Evolutionary conservation across 2,888 invertebrate species (phyloP), one percentile per base, ranked within the genome.

Genomic region (Nineta flava): DNA sequence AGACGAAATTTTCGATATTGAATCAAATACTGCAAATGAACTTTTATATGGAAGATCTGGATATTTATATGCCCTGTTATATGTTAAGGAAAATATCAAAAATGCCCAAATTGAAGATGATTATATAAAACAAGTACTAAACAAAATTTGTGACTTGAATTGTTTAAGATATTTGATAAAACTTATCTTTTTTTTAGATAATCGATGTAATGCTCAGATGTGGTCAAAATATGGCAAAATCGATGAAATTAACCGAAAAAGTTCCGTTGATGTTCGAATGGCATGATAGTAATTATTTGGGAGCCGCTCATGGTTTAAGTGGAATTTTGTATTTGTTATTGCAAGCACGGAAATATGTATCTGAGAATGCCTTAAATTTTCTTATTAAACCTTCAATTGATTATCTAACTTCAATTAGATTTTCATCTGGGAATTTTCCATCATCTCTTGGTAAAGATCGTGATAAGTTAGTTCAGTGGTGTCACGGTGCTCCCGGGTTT

Each of bases 401-500:
- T 57, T 82, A 77, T 71, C 65, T 85, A 50, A 59, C 75, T 41
- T 67, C 61, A 19, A 65, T 75, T 56, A 72, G 73, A 54, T 80
- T 73, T 59, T 60, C 72, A 9, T 77, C 77, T 56, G 81, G 81
- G 2, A 86, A 86, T 67, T 84, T 81, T 62, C 86, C 86, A 1
- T 88, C 90, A 0, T 88, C 88, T 0, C 57, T 83, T 26, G 81
- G 77, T 21, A 81, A 76, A 54, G 67, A 66, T 43, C 68, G 74
- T 31, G 92, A 93, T 63, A 78, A 76, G 64, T 73, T 91, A 53
- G 79, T 93, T 16, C 93, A 93, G 59, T 93, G 92, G 92, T 93
- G 93, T 67, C 92, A 93, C 63, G 93, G 93, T n/a, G 87, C 91
- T 17, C 87, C 92, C 15, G 91, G 91, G 38, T 84, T 86, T 69